Conservation (phyloP, 2,888 invertebrate genomes). For the Ptychoptera albimana region DNA sequence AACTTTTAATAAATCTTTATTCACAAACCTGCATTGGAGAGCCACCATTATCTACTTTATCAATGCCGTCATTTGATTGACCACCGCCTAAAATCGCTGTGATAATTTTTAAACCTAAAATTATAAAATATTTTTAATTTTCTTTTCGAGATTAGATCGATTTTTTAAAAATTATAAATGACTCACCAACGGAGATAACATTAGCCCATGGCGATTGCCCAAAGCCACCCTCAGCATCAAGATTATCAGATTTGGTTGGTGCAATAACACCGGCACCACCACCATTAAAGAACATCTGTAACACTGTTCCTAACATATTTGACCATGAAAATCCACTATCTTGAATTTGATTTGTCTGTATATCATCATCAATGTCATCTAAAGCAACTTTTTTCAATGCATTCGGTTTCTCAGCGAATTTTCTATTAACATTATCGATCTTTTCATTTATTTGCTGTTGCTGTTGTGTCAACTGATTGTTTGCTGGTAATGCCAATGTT, state of each 20-base stretch:
- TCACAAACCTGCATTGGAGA: slow-evolving; percentile 70
- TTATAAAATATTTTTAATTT: not conserved
- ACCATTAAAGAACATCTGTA: slow-evolving; percentile 74
- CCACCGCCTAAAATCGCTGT: slow-evolving; percentile 68
- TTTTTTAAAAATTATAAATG: not conserved
- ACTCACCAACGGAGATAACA: slow-evolving; percentile 54
- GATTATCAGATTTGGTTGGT: slow-evolving; percentile 67
- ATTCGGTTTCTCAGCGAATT: slow-evolving; percentile 80
- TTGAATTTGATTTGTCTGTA: slow-evolving; percentile 64
- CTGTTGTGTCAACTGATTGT: slow-evolving; percentile 11
- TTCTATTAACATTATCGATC: slow-evolving; percentile 43
- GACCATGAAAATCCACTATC: slow-evolving; percentile 73
- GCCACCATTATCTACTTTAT: slow-evolving; percentile 78
- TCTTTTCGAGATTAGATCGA: not conserved
- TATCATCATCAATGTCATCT: slow-evolving; percentile 68
- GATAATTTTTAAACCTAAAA: slow-evolving; percentile 55
- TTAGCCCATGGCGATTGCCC: slow-evolving; percentile 78
- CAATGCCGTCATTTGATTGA: slow-evolving; percentile 64
- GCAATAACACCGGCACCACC: slow-evolving; percentile 34
- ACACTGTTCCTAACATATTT: slow-evolving; percentile 67
- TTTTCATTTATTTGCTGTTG: slow-evolving; percentile 13
- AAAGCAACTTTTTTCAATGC: slow-evolving; percentile 73
- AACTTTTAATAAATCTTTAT: too few species aligned
- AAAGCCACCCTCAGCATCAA: slow-evolving; percentile 45
- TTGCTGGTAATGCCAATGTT: slow-evolving; percentile 35